phyloP scores from a whole-genome alignment of 2,113 vertebrate genomes.

The Phoxinus phoxinus region DNA sequence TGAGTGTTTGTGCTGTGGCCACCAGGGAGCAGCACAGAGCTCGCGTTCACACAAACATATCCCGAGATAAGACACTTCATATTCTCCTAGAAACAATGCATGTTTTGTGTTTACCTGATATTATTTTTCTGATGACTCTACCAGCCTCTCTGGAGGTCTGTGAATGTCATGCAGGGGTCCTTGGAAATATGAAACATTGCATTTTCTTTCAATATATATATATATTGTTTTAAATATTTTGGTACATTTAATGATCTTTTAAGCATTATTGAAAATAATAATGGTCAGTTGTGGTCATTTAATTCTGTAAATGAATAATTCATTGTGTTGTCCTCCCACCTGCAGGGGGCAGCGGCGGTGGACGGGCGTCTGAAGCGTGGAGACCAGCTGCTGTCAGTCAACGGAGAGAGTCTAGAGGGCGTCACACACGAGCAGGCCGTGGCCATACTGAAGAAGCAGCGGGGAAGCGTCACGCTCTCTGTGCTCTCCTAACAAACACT shows the following conservation, averaged over 20 bases:
- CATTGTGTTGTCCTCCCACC: not conserved
- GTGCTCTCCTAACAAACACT: conserved; percentile 80
- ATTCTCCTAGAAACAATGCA: not conserved
- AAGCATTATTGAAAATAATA: not conserved
- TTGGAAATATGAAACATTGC: not conserved
- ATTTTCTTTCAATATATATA: not conserved
- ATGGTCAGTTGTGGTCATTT: not conserved
- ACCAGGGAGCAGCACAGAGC: conserved; percentile 37
- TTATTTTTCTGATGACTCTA: not conserved
- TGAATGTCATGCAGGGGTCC: not conserved
- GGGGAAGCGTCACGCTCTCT: conserved; percentile 81
- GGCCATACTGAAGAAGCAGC: conserved; percentile 87
- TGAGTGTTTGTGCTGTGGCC: not conserved
- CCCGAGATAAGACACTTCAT: conserved; percentile 1
- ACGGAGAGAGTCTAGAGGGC: conserved; percentile 87
- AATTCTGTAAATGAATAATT: not conserved
- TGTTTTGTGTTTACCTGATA: not conserved
- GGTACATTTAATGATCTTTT: not conserved
- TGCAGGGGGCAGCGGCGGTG: conserved; percentile 88
- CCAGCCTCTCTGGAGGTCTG: not conserved
- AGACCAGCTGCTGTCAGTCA: conserved; percentile 90
- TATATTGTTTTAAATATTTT: not conserved
- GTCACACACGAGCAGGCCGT: conserved; percentile 91
- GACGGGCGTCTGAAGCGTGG: conserved; percentile 88
- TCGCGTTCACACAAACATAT: not conserved